These are phyloP conservation scores for Valencia hispanica DNA, from an alignment of 2,797 vertebrate genomes.

Conservation along the genomic window DNA sequence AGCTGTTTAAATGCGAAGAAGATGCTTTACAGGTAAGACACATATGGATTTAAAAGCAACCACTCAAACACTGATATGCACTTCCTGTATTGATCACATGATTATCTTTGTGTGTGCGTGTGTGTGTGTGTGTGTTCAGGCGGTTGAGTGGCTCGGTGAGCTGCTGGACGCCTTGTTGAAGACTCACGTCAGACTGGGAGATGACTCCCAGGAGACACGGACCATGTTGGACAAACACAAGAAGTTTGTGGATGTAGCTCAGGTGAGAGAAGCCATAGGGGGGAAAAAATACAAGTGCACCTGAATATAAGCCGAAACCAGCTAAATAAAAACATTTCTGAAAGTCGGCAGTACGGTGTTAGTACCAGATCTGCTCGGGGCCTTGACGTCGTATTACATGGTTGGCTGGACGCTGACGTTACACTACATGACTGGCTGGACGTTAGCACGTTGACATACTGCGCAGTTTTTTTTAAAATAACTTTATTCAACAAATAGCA, in stretches of 20 bases:
- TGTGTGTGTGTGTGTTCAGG: slow-evolving; percentile 69
- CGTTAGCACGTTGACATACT: too few species aligned
- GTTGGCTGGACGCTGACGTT: too few species aligned
- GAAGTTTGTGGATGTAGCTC: slow-evolving; percentile 98
- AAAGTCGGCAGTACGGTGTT: too few species aligned
- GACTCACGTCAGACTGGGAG: slow-evolving; percentile 92
- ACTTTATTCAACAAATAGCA: too few species aligned
- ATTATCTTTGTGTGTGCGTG: not conserved
- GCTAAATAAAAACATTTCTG: too few species aligned
- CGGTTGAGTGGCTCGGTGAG: slow-evolving; percentile 96
- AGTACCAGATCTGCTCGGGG: too few species aligned
- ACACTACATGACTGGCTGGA: too few species aligned
- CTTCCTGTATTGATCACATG: not conserved
- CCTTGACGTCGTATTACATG: too few species aligned
- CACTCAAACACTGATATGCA: not conserved
- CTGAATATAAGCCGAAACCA: too few species aligned
- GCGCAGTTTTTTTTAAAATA: too few species aligned
- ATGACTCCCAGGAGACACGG: slow-evolving; percentile 93
- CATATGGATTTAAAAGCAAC: not conserved
- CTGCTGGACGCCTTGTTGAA: slow-evolving; percentile 95
- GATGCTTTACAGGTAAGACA: slow-evolving; percentile 92
- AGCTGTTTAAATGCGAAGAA: slow-evolving; percentile 98
- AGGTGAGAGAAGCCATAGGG: slow-evolving; percentile 79
- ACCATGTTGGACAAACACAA: slow-evolving; percentile 96
- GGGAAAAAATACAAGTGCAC: too few species aligned